Evolutionary conservation across 1,140 invertebrate species (phyloP).

Genomic region (Melanaphis sacchari): DNA sequence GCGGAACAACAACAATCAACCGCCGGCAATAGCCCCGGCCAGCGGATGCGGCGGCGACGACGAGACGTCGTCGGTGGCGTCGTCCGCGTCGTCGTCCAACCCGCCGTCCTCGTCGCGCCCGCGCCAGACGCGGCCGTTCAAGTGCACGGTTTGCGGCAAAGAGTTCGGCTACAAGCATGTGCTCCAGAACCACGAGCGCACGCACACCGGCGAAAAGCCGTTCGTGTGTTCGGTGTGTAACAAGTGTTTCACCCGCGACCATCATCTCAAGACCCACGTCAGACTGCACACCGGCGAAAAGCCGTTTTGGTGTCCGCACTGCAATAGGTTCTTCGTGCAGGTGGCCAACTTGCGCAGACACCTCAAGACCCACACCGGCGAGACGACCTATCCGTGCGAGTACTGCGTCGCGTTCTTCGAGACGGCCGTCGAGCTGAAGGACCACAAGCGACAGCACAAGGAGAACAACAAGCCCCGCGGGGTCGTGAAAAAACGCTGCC

Average conservation of each 20-base stretch:
- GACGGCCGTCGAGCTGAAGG: slow-evolving; percentile 79
- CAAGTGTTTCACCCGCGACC: slow-evolving; percentile 94
- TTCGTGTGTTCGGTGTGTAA: slow-evolving; percentile 95
- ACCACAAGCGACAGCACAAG: slow-evolving; percentile 87
- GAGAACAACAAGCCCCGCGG: slow-evolving; percentile 84
- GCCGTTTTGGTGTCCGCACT: slow-evolving; percentile 90
- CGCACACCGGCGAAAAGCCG: slow-evolving; percentile 95
- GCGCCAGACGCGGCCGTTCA: slow-evolving; percentile 81
- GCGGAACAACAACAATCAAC: slow-evolving; percentile 26
- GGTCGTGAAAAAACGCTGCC: slow-evolving; percentile 62
- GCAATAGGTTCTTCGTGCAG: slow-evolving; percentile 91
- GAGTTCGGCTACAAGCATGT: slow-evolving; percentile 95
- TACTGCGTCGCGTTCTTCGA: slow-evolving; percentile 87
- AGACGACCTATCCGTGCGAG: slow-evolving; percentile 91
- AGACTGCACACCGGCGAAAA: slow-evolving; percentile 92
- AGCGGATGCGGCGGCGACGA: slow-evolving; percentile 18
- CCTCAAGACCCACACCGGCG: slow-evolving; percentile 92
- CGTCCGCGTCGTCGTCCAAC: slow-evolving; percentile 58
- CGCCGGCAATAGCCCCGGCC: neutral
- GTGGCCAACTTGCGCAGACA: slow-evolving; percentile 93
- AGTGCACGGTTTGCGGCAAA: slow-evolving; percentile 83
- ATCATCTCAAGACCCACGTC: slow-evolving; percentile 93
- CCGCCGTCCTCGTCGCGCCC: slow-evolving; percentile 61
- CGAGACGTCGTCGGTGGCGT: slow-evolving; percentile 58
- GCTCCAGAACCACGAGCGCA: slow-evolving; percentile 93